These are phyloP conservation scores for Dendrolimus punctatus DNA, from an alignment of 1,140 invertebrate genomes.

Conservation along the genomic window DNA sequence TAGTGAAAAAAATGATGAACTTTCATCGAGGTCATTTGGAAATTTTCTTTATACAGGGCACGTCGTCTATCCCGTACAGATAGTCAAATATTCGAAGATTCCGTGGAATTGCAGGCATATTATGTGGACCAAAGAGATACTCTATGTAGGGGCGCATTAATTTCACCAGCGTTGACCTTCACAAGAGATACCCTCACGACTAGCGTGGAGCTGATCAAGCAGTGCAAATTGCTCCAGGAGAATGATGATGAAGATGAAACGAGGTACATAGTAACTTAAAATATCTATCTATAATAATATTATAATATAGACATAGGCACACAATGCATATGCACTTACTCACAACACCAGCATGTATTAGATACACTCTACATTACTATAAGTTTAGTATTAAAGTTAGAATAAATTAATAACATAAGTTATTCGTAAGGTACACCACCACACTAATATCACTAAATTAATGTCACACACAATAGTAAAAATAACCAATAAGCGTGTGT, in stretches of 20 bases:
- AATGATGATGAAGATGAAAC: slow-evolving; percentile 81
- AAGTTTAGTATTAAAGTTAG: too few species aligned
- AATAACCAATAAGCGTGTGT: too few species aligned
- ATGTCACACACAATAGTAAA: too few species aligned
- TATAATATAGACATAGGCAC: too few species aligned
- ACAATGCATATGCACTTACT: too few species aligned
- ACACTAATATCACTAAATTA: too few species aligned
- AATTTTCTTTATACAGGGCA: slow-evolving; percentile 72
- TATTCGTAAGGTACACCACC: too few species aligned
- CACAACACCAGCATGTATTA: too few species aligned
- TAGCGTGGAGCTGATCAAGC: slow-evolving; percentile 83
- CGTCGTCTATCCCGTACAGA: slow-evolving; percentile 90
- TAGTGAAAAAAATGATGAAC: too few species aligned
- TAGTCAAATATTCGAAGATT: slow-evolving; percentile 96
- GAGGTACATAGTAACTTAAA: slow-evolving; percentile 28
- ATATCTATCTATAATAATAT: too few species aligned
- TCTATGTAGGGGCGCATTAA: slow-evolving; percentile 85
- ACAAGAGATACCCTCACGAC: slow-evolving; percentile 81
- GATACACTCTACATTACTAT: too few species aligned
- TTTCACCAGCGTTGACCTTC: slow-evolving; percentile 90
- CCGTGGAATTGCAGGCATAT: slow-evolving; percentile 93
- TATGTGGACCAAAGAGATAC: slow-evolving; percentile 87
- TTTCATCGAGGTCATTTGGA: not conserved
- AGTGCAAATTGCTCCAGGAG: slow-evolving; percentile 85
- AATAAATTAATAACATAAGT: too few species aligned